A percentile compares a stretch with the other conserved stretches of the same genome.
These are phyloP conservation scores for Gobius niger DNA, from an alignment of 2,113 vertebrate species.

Conservation along the genomic window DNA sequence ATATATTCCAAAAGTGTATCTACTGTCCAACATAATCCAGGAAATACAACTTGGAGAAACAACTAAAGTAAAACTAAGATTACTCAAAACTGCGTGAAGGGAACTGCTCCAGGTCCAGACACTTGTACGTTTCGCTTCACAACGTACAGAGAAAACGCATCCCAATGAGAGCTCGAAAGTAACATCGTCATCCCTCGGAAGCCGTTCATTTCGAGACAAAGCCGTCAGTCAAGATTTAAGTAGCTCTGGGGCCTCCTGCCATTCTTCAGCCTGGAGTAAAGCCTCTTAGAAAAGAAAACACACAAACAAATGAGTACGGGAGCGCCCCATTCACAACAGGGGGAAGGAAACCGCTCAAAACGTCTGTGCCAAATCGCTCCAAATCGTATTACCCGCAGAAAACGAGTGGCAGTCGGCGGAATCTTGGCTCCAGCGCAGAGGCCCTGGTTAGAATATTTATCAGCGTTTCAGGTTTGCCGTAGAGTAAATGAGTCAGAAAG, in stretches of 20 bases:
- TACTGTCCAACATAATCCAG: too few species aligned
- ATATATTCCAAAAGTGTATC: too few species aligned
- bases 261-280: slow-evolving; percentile 31
- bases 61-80: too few species aligned
- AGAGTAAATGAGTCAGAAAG: slow-evolving; percentile 56
- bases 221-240: slow-evolving; percentile 43
- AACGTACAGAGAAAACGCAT: not conserved
- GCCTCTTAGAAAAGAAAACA: slow-evolving; percentile 40
- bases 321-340: slow-evolving; percentile 33
- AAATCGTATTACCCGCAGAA: slow-evolving; percentile 38
- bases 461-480: slow-evolving; percentile 33
- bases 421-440: slow-evolving; percentile 1
- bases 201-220: slow-evolving; percentile 26
- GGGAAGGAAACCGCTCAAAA: slow-evolving; percentile 20
- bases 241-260: slow-evolving; percentile 39
- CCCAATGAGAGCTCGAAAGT: not conserved
- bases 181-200: slow-evolving; percentile 6
- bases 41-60: too few species aligned
- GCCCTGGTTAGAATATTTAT: slow-evolving; percentile 45
- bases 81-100: too few species aligned
- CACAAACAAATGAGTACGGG: slow-evolving; percentile 47
- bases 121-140: not conserved
- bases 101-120: too few species aligned
- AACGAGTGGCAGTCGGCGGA: slow-evolving; percentile 16
- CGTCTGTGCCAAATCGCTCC: slow-evolving; percentile 17